phyloP scores from a whole-genome alignment of 2,888 invertebrate species.

The Spodoptera picta region DNA sequence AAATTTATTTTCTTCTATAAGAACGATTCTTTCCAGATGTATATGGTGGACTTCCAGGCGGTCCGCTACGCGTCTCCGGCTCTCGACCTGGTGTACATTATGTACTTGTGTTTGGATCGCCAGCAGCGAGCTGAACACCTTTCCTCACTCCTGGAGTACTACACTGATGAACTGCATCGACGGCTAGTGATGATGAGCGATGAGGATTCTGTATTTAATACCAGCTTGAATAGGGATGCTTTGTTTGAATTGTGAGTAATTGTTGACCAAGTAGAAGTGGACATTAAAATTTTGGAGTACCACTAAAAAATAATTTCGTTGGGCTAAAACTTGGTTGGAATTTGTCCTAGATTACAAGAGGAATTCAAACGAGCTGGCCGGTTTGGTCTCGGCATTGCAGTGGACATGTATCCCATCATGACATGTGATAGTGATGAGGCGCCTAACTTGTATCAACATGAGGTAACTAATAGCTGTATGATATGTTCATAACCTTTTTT shows the following conservation, averaged over 20 bases:
- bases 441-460: conserved; percentile 90
- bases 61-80: conserved; percentile 92
- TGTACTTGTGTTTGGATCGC: conserved; percentile 91
- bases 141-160: conserved; percentile 88
- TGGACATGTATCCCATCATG: conserved; percentile 92
- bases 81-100: conserved; percentile 90
- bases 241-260: conserved; percentile 87
- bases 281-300: too few species aligned
- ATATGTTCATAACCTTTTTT: too few species aligned
- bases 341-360: conserved; percentile 84
- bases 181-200: conserved; percentile 88
- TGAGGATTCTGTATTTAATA: conserved; percentile 74
- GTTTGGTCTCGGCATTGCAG: conserved; percentile 91
- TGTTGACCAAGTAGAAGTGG: too few species aligned
- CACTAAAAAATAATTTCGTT: too few species aligned
- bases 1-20: too few species aligned
- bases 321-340: too few species aligned
- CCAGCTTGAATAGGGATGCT: conserved; percentile 82
- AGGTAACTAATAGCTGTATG: conserved; percentile 64
- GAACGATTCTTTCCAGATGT: conserved; percentile 83
- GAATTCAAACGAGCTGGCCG: conserved; percentile 90
- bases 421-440: conserved; percentile 92
- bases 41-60: conserved; percentile 92
- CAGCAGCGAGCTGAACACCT: conserved; percentile 89
- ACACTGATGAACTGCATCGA: conserved; percentile 88